Evolutionary conservation across 2,113 vertebrate species (phyloP).

Genomic region (Plestiodon gilberti): DNA sequence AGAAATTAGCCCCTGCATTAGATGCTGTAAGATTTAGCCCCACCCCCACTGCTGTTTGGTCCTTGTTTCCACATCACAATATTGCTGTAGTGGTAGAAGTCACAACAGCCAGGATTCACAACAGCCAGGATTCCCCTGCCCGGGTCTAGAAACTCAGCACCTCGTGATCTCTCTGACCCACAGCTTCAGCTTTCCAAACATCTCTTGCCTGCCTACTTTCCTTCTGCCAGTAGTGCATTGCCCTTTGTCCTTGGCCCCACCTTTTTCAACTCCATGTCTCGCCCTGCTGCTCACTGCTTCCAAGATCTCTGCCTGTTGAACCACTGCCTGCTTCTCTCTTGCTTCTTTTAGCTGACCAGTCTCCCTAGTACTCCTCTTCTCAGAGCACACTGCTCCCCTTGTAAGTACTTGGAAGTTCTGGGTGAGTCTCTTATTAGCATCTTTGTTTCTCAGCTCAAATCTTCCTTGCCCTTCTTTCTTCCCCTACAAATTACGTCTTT

Average conservation of each 20-base stretch:
- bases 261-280: background rate
- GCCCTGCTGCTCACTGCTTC: background rate
- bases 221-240: background rate
- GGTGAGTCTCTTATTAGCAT: background rate
- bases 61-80: no score
- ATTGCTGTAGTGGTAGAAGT: background rate
- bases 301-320: background rate
- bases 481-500: no score
- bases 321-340: background rate
- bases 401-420: no score
- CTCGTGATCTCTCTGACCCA: background rate
- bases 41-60: background rate
- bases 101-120: no score
- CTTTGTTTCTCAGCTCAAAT: background rate
- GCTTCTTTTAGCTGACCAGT: background rate
- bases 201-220: background rate
- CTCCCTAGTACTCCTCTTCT: background rate
- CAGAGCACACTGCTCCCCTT: background rate
- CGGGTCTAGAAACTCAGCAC: no score
- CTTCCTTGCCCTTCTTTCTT: background rate
- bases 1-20: background rate
- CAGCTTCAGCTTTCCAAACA: background rate
- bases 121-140: no score
- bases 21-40: background rate
- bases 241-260: background rate